Base-by-base conservation (phyloP, 2,797 vertebrate species). In the Rhinichthys osculus region DNA sequence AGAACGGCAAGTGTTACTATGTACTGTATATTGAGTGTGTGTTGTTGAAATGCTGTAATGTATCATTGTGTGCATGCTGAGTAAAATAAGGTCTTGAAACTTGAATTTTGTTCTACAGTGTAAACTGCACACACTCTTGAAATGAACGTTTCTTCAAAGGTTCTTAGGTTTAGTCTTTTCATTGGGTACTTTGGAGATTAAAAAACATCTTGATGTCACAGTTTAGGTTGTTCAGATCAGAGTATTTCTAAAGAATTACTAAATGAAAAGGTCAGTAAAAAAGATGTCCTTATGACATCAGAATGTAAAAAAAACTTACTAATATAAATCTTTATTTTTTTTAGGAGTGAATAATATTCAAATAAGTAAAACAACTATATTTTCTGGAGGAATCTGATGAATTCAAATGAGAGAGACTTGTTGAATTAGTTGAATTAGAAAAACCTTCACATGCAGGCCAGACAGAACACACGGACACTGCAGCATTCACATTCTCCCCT, bases 401-500 rank as follows among this genome's bases (percentile, higher is more conserved):
- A 59, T 84, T 67, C 64, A 70, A 59, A 70, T 42, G 66, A 79
- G 14, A 62, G 52, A 50, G 38, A 85, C 50, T 57, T 57, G 72
- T 67, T 57, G 76, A 59, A 78, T 79, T 64, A 38, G 38, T 38
- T 38, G 38, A 38, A 38, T 38, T 38, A 64, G 40, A 72, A 44
- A 73, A 73, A 35, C 23, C 30, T 80, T 85, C 77, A 38, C 6
- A 74, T 3, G 23, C 47, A 67, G 59, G 30, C 47, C 69, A 83
- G 64, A 84, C 78, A 30, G 82, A 84, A 27, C 38, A 66, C 35
- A 70, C 14, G 30, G n/a, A 78, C 66, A 42, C 11, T 35, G 44
- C 23, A 82, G 44, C 54, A 17, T 40, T 83, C 73, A 81, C 71
- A 87, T 81, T 85, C 73, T 77, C 52, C 40, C 23, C 71, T 82